Base-by-base conservation (phyloP, 2,797 vertebrate genomes). In the Crypturellus tataupa region DNA sequence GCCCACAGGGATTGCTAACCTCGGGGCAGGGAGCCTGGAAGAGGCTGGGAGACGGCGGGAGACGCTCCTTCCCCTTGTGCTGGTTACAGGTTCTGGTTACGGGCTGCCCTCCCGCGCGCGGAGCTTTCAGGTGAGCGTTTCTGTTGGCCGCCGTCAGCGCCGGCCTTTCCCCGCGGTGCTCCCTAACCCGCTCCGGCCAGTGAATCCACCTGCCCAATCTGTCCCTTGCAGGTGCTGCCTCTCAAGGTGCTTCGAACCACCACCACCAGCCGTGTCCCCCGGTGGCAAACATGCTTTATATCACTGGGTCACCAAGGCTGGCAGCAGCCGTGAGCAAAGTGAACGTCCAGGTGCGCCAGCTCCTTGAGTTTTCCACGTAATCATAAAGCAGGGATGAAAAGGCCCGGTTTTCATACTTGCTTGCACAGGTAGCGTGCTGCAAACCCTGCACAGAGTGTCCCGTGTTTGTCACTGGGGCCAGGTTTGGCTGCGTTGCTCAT, bases 1-100 rank as follows among this genome's bases (percentile, higher is more conserved):
- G 35, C 31, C 85, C 91, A 88, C 69, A 87, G 94, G 72, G 76
- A 79, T 83, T 87, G 84, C 49, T 79, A 62, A 93, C 40, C 60
- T 47, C 2, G 4, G 69, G 92, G 72, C 76, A 75, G 73, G 33
- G 10, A 90, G 82, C 80, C 59, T 90, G 62, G 5, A 19, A 92
- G 75, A 82, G 92, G 75, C 84, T 55, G 37, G 76, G 47, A 85
- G 39, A 63, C 62, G 44, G 12, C 37, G 63, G 84, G 60, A 94
- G 91, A 80, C 59, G 13, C 42, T 84, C 80, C 24, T 70, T n/a
- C 49, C 67, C 79, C 51, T 84, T 70, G 82, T 89, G 33, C 49
- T 87, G 78, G 37, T 39, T 39, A 75, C 72, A 76, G 80, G 81
- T 58, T 42, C 86, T 87, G 79, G 46, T 70, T 76, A 40, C 19